phyloP scores from a whole-genome alignment of 2,113 vertebrate genomes.

The Equus quagga region DNA sequence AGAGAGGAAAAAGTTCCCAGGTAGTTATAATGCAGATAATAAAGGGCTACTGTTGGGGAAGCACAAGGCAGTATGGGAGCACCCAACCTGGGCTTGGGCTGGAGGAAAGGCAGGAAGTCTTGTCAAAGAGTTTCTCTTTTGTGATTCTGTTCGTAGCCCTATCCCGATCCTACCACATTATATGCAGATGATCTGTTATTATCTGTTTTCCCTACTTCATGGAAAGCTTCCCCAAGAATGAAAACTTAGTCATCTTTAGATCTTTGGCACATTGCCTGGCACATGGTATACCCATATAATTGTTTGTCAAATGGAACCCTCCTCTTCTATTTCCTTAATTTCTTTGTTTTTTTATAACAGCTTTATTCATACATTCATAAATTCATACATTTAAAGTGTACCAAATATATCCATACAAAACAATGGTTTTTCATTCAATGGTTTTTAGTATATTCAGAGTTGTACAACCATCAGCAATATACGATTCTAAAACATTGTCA shows the following conservation, averaged over 20 bases:
- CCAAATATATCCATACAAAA: background rate
- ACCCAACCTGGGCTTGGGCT: background rate
- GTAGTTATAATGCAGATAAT: background rate
- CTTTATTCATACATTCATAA: background rate
- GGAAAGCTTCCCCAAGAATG: background rate
- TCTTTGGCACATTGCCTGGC: background rate
- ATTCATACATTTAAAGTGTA: background rate
- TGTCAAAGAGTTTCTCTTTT: background rate
- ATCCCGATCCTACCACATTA: background rate
- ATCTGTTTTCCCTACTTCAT: background rate
- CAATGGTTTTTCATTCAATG: background rate
- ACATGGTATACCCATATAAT: background rate
- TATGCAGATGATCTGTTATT: background rate
- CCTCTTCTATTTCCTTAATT: background rate
- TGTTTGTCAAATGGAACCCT: background rate
- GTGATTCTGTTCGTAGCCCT: background rate
- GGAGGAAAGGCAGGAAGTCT: background rate
- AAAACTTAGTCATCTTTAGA: background rate
- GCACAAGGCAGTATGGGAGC: background rate
- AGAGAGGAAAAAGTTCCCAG: background rate
- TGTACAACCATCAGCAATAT: background rate
- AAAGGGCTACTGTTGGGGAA: background rate
- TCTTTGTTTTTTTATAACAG: background rate
- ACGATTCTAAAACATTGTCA: background rate
- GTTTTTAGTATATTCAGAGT: background rate